Conservation (phyloP, 1,140 invertebrate genomes). For the Pogonus chalceus region DNA sequence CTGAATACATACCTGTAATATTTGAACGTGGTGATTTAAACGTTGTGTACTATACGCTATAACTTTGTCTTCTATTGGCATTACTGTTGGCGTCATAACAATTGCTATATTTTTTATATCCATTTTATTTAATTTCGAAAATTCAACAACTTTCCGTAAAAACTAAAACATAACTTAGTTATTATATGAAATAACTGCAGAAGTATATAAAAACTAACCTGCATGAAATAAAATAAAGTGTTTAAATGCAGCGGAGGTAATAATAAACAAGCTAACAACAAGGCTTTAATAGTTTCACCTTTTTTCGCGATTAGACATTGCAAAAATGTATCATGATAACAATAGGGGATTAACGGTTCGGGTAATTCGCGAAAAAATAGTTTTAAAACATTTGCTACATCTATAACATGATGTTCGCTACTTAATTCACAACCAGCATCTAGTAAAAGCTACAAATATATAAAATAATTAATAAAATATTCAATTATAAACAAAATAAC, state of each 20-base stretch:
- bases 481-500: not conserved
- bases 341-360: constrained; percentile 65
- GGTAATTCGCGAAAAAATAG: constrained; percentile 71
- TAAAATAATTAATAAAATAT: not conserved
- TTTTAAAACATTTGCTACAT: constrained; percentile 74
- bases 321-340: constrained; percentile 63
- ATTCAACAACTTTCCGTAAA: constrained; percentile 46
- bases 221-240: constrained; percentile 58
- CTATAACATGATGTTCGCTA: constrained; percentile 59
- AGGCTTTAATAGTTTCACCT: constrained; percentile 38
- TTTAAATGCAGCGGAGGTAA: constrained; percentile 52
- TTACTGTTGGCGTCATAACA: constrained; percentile 70
- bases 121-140: constrained; percentile 69
- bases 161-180: constrained; percentile 36
- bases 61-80: constrained; percentile 53
- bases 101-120: constrained; percentile 67
- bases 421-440: constrained; percentile 53
- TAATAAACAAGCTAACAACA: constrained; percentile 52
- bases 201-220: constrained; percentile 27
- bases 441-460: constrained; percentile 41
- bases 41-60: constrained; percentile 33
- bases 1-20: constrained; percentile 42
- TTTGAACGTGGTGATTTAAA: constrained; percentile 50
- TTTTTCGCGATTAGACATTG: constrained; percentile 47
- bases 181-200: constrained; percentile 1